phyloP scores from a whole-genome alignment of 2,888 invertebrate genomes.

The Xanthia icteritia region DNA sequence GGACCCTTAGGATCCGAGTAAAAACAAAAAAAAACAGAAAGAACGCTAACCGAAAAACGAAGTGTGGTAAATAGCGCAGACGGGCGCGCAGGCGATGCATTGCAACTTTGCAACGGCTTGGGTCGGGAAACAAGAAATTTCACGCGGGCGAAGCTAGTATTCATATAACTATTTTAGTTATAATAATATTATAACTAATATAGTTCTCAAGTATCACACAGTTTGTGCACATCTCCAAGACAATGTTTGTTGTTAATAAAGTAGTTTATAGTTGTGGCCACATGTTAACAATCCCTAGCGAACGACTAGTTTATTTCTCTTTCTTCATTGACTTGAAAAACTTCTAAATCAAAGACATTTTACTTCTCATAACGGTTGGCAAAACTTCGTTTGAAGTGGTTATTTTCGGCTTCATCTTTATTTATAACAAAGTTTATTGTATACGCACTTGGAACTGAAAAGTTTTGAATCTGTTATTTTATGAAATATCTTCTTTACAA shows the following conservation, averaged over 20 bases:
- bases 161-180: too few relatives aligned
- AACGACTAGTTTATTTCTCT: slow-evolving; percentile 35
- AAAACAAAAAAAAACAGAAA: too few relatives aligned
- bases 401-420: slow-evolving; percentile 27
- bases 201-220: slow-evolving; percentile 2
- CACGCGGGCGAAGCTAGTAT: too few relatives aligned
- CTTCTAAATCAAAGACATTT: slow-evolving; percentile 41
- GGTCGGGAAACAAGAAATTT: too few relatives aligned
- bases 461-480: background rate
- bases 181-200: background rate
- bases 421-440: slow-evolving; percentile 33
- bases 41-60: too few relatives aligned
- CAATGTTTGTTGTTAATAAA: slow-evolving; percentile 18
- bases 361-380: slow-evolving; percentile 27
- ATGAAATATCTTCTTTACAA: slow-evolving; percentile 17
- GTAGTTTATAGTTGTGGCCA: slow-evolving; percentile 40
- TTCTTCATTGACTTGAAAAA: slow-evolving; percentile 38
- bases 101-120: too few relatives aligned
- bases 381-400: slow-evolving; percentile 39
- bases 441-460: slow-evolving; percentile 14
- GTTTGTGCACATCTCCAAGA: slow-evolving; percentile 13
- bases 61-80: too few relatives aligned
- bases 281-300: slow-evolving; percentile 37
- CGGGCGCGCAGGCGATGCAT: too few relatives aligned
- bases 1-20: too few relatives aligned